Conservation (phyloP, 2,113 vertebrate genomes). For the Thymallus thymallus region DNA sequence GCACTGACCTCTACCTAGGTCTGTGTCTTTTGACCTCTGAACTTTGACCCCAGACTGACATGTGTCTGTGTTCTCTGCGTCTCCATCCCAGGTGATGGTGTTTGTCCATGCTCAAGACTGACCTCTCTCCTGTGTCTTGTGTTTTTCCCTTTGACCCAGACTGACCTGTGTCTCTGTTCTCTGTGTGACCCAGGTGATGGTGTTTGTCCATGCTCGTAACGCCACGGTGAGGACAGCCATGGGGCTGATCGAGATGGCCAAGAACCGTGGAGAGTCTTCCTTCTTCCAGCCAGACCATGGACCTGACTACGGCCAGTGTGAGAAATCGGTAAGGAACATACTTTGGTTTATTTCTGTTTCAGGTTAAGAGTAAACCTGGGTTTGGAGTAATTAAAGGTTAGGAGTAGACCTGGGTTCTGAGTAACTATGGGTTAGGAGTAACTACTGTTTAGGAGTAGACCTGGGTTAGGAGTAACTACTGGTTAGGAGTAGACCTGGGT, state of each 20-base stretch:
- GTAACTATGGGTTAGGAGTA: too few species aligned
- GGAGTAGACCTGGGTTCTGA: too few species aligned
- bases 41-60: neutral
- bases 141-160: neutral
- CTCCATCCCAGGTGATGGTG: neutral
- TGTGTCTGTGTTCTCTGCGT: neutral
- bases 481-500: too few species aligned
- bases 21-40: neutral
- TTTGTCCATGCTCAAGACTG: too few species aligned
- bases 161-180: neutral
- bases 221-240: conserved; percentile 94
- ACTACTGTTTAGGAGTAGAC: too few species aligned
- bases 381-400: too few species aligned
- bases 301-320: conserved; percentile 90
- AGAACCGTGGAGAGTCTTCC: conserved; percentile 86
- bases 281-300: conserved; percentile 86
- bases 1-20: neutral
- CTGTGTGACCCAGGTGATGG: conserved; percentile 84
- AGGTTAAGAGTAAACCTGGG: too few species aligned
- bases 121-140: too few species aligned
- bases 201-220: conserved; percentile 97
- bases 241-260: conserved; percentile 92
- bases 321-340: conserved; percentile 84
- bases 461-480: too few species aligned
- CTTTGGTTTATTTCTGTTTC: too few species aligned